Base-by-base conservation (phyloP, 2,797 vertebrate genomes). In the Chelon auratus region DNA sequence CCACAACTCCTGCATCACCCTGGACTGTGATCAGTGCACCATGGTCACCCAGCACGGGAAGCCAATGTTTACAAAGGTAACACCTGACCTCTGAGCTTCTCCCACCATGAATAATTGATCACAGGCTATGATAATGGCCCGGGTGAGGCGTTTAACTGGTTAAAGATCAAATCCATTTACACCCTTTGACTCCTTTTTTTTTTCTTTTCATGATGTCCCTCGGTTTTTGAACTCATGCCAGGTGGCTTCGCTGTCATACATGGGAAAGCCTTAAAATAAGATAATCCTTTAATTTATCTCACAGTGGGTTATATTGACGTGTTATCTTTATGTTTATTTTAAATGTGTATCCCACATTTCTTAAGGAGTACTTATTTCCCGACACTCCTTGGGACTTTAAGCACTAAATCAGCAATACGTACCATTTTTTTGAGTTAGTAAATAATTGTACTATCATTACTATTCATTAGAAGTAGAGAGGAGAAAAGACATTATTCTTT, bases 41-140 rank as follows among this genome's bases (percentile, higher is more conserved):
- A 99, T 99, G 97, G 96, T 99, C 93, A 99, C 97, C 68, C 98
- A 99, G 92, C 97, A 99, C 47, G 97, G 98, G 92, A 99, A 99
- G 89, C 97, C 98, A 88, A 98, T 99, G 97, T 99, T 99, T 92
- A 98, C 97, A 90, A 99, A 99, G 98, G 98, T 99, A 90, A 82
- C 70, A 47, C 33, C 70, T 85, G 78, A 86, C 85, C 88, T 69
- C 61, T 1, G 62, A 63, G 72, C 80, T 57, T 70, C 68, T 65
- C 69, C 63, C 74, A 0, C 45, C 74, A 80, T 89, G 85, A 90
- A 89, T 90, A 85, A 83, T 88, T 87, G 80, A 90, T 85, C 84
- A 74, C 67, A 52, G 22, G 70, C 65, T 78, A 72, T 81, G 87
- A 83, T 88, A 86, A 90, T 86, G 72, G 79, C 22, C 47, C 56